Evolutionary conservation across 2,888 invertebrate genomes (phyloP).

Genomic region (Ypsolopha scabrella): DNA sequence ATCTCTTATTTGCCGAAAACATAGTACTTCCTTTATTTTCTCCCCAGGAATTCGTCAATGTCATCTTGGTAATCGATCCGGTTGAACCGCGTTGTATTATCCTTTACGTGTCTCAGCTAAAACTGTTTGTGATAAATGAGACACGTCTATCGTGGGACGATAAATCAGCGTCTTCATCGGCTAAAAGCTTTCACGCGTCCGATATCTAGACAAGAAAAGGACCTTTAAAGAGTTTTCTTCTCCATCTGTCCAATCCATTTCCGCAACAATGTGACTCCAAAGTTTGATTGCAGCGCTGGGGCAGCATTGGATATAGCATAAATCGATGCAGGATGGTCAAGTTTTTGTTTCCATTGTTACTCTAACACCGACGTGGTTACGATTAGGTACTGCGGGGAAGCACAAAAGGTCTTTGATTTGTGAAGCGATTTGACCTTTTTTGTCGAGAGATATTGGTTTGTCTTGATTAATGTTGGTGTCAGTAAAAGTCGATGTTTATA

Average conservation of each 20-base stretch:
- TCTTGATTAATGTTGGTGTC: background rate
- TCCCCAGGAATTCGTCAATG: slow-evolving; percentile 38
- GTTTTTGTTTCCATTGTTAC: background rate
- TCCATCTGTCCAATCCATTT: background rate
- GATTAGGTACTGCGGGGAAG: background rate
- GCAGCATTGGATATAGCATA: background rate
- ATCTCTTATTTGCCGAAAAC: background rate
- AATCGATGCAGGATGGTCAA: background rate
- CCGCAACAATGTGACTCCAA: background rate
- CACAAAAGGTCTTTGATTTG: slow-evolving; percentile 27
- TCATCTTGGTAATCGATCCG: slow-evolving; percentile 38
- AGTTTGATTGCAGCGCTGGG: background rate
- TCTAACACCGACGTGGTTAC: slow-evolving; percentile 14
- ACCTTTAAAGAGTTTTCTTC: background rate
- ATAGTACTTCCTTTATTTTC: slow-evolving; percentile 18
- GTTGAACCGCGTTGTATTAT: slow-evolving; percentile 39
- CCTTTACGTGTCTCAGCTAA: slow-evolving; percentile 43
- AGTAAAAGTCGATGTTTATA: background rate
- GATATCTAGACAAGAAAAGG: background rate
- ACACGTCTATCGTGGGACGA: slow-evolving; percentile 38
- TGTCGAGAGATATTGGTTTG: background rate
- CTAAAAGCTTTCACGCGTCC: slow-evolving; percentile 22
- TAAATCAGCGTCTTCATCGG: slow-evolving; percentile 42
- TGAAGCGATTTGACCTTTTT: slow-evolving; percentile 28
- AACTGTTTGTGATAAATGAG: slow-evolving; percentile 51